Conservation (phyloP, 2,888 invertebrate genomes). For the Acleris cristana region DNA sequence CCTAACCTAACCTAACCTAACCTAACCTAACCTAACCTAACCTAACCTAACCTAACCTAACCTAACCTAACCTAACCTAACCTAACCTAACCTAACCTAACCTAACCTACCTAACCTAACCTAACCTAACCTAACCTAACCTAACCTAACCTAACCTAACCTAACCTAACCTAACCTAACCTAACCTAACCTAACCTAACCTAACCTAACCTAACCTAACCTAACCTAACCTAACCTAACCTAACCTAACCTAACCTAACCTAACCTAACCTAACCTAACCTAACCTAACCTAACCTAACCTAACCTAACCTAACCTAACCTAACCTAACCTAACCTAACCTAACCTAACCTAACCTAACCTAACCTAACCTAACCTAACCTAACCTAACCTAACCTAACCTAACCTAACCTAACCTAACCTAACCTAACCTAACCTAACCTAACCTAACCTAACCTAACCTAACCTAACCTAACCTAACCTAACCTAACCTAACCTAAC, state of each 20-base stretch:
- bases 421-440: slow-evolving; percentile 24
- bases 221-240: slow-evolving; percentile 22
- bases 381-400: slow-evolving; percentile 24
- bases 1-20: slow-evolving; percentile 21
- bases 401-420: slow-evolving; percentile 24
- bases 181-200: slow-evolving; percentile 22
- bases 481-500: slow-evolving; percentile 5
- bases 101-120: no score
- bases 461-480: slow-evolving; percentile 5
- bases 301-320: slow-evolving; percentile 22
- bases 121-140: slow-evolving; percentile 21
- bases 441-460: slow-evolving; percentile 7
- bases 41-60: slow-evolving; percentile 21
- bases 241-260: slow-evolving; percentile 21
- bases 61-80: slow-evolving; percentile 20
- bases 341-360: slow-evolving; percentile 22
- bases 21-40: slow-evolving; percentile 21
- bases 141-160: slow-evolving; percentile 22
- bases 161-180: slow-evolving; percentile 22
- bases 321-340: slow-evolving; percentile 22
- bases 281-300: slow-evolving; percentile 22
- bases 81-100: no score
- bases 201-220: slow-evolving; percentile 22
- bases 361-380: slow-evolving; percentile 22
- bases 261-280: slow-evolving; percentile 22